Conservation (phyloP, 2,797 vertebrate genomes). For the Sebastiscus tertius region DNA sequence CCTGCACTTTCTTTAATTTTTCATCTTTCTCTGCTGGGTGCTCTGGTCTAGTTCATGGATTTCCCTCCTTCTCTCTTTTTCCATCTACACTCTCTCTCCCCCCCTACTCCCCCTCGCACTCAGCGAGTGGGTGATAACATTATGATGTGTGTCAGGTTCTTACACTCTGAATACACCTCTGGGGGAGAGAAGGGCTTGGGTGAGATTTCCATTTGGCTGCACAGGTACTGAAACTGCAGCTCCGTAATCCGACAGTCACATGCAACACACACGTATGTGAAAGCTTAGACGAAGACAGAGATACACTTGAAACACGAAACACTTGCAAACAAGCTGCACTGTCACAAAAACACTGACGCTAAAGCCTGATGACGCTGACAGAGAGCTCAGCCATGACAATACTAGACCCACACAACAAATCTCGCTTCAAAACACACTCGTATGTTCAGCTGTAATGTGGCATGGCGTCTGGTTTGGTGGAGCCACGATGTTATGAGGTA, state of each 20-base stretch:
- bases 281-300: not conserved
- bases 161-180: constrained; percentile 7
- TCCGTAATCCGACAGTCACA: not conserved
- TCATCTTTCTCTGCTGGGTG: not conserved
- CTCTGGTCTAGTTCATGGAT: not conserved
- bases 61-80: not conserved
- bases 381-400: not conserved
- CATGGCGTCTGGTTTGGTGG: not conserved
- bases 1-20: not conserved
- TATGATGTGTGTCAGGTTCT: constrained; percentile 45
- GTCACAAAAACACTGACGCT: not conserved
- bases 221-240: constrained; percentile 21
- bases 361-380: not conserved
- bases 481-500: not conserved
- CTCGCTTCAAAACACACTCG: not conserved
- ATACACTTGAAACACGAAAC: not conserved
- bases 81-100: too few relatives aligned
- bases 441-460: not conserved
- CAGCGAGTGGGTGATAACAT: constrained; percentile 27
- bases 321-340: not conserved
- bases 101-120: not conserved
- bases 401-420: not conserved
- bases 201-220: constrained; percentile 33
- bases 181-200: constrained; percentile 7
- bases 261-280: not conserved